Percentiles rank a stretch among this genome's conserved stretches.
These are phyloP conservation scores for Loris lydekkerianus DNA, from an alignment of 2,797 vertebrate genomes.

Conservation along the genomic window DNA sequence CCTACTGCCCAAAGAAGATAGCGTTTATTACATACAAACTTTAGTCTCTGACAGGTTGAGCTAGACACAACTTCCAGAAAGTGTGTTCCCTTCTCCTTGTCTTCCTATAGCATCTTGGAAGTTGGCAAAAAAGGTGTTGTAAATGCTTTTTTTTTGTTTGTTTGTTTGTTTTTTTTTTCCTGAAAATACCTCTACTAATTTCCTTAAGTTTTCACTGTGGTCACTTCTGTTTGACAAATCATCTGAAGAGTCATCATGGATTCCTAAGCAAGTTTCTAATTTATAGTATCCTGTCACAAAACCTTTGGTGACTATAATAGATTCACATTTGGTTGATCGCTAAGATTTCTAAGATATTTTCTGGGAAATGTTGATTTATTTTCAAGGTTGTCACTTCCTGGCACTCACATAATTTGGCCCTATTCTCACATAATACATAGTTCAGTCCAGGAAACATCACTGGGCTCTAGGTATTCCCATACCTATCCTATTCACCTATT, in stretches of 20 bases:
- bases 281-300: background rate
- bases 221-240: background rate
- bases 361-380: background rate
- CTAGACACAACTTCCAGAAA: background rate
- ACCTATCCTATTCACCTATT: background rate
- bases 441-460: background rate
- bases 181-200: background rate
- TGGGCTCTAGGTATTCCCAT: background rate
- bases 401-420: background rate
- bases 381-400: background rate
- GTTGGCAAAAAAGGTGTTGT: background rate
- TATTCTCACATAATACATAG: background rate
- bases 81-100: background rate
- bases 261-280: background rate
- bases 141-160: background rate
- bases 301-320: background rate
- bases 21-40: background rate
- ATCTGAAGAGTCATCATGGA: background rate
- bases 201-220: background rate
- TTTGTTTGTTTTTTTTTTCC: background rate
- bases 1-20: background rate
- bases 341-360: background rate
- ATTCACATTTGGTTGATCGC: background rate
- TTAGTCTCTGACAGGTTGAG: background rate
- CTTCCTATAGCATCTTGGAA: background rate